Evolutionary conservation across 2,797 vertebrate species (phyloP).

Genomic region (Acanthurus tractus): DNA sequence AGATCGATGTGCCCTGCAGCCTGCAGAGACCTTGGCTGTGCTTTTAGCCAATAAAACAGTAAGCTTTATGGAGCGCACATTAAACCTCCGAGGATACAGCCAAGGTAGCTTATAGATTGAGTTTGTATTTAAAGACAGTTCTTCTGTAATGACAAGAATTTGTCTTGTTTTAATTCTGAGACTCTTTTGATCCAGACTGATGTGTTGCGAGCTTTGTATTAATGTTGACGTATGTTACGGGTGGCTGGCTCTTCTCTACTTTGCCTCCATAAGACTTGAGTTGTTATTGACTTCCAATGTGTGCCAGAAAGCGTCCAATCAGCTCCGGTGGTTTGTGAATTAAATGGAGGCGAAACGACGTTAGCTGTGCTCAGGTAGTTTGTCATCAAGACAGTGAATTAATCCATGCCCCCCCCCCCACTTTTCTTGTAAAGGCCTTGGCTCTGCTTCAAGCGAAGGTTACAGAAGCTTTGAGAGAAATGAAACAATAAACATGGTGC

Average conservation of each 20-base stretch:
- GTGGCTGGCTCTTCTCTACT: neutral
- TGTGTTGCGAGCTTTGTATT: slow-evolving; percentile 25
- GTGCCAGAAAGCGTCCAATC: slow-evolving; percentile 33
- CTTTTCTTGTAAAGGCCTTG: slow-evolving; percentile 47
- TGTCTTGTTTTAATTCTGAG: neutral
- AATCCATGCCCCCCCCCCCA: slow-evolving; percentile 37
- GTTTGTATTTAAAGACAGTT: slow-evolving; percentile 45
- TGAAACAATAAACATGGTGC: slow-evolving; percentile 55
- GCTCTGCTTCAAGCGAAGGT: slow-evolving; percentile 45
- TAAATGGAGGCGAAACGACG: slow-evolving; percentile 51
- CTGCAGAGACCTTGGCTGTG: slow-evolving; percentile 42
- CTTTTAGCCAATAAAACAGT: slow-evolving; percentile 63
- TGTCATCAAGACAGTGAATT: slow-evolving; percentile 54
- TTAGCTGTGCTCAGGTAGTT: slow-evolving; percentile 61
- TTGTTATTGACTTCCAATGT: slow-evolving; percentile 45
- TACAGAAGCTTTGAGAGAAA: slow-evolving; percentile 46
- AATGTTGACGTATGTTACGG: slow-evolving; percentile 31
- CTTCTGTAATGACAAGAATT: slow-evolving; percentile 39
- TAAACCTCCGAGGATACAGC: slow-evolving; percentile 46
- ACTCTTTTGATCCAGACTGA: slow-evolving; percentile 8
- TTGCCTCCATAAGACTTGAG: slow-evolving; percentile 30
- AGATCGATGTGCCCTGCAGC: slow-evolving; percentile 65
- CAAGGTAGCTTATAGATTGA: slow-evolving; percentile 41
- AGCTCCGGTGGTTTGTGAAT: slow-evolving; percentile 47
- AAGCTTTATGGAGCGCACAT: slow-evolving; percentile 57